Base-by-base conservation (phyloP, 2,888 invertebrate species). In the Yponomeuta plumbellus region DNA sequence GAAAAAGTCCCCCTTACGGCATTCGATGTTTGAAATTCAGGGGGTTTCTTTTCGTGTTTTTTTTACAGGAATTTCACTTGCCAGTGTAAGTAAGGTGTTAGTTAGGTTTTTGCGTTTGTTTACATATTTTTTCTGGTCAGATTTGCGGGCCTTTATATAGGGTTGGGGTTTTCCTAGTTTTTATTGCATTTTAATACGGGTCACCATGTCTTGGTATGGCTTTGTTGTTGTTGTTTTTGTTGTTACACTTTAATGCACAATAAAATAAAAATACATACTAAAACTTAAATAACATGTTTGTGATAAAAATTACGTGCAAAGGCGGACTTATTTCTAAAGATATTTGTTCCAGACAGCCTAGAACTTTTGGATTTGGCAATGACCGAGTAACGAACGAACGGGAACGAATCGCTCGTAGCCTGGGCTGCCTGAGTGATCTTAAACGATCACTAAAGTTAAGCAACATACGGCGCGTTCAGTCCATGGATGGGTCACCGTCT, bases 11-110 rank as follows among this genome's bases (percentile, higher is more conserved):
- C 56, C 57, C 13, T 11, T 39, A 20, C 13, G 13, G 3, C 40
- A 22, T 11, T 26, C 21, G 44, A 21, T 44, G 11, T 63, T 40
- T 13, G 44, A 13, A 59, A 59, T 23, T 20, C 21, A 66, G 65
- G 65, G 59, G 40, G 57, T 11, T 44, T 13, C 40, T 58, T 66
- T 39, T 59, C 39, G 23, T 61, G 8, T 61, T 66, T 66, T 65
- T 66, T 65, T 61, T 59, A 44, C 61, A 58, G 64, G 40, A 66
- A 66, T 66, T 61, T 66, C 66, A 66, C 66, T 66, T 66, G 66
- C 22, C 58, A 20, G 11, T 21, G 20, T 11, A 20, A 44, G 66
- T 61, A 52, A 66, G 66, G 66, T 66, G 66, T 44, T 20, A 10
- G 61, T 61, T 61, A 17, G 44, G 61, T 61, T 66, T 66, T 66